phyloP scores from a whole-genome alignment of 2,797 vertebrate species.

The Ficedula albicollis region DNA sequence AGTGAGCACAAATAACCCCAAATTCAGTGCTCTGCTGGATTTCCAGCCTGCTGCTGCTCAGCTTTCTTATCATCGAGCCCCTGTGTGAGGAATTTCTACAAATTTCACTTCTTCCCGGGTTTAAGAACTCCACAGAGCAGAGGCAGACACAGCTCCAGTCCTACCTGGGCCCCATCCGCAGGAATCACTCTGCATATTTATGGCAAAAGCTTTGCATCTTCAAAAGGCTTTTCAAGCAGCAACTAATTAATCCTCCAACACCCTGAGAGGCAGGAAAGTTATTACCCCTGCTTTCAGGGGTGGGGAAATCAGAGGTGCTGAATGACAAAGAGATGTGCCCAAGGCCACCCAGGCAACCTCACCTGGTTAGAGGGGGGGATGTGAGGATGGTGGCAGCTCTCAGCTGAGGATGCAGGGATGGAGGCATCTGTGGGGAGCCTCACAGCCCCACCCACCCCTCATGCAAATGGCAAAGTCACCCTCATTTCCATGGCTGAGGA shows the following conservation, averaged over 20 bases:
- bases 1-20: neutral
- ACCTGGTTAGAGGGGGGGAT: neutral
- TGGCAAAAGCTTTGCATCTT: conserved; percentile 28
- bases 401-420: neutral
- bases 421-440: neutral
- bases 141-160: neutral
- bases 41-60: neutral
- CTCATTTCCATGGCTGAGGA: neutral
- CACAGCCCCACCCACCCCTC: neutral
- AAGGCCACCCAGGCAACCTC: conserved; percentile 36
- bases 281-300: conserved; percentile 5
- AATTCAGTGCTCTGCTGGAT: neutral
- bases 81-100: neutral
- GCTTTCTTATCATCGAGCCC: neutral
- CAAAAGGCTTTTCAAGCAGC: conserved; percentile 40
- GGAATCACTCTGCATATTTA: neutral
- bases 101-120: neutral
- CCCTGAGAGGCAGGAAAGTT: neutral
- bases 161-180: neutral
- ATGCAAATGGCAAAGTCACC: neutral
- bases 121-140: neutral
- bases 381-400: neutral
- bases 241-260: conserved; percentile 36
- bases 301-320: conserved; percentile 43
- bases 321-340: conserved; percentile 57